Base-by-base conservation (phyloP, 2,797 vertebrate species). In the Nannoperca australis region DNA sequence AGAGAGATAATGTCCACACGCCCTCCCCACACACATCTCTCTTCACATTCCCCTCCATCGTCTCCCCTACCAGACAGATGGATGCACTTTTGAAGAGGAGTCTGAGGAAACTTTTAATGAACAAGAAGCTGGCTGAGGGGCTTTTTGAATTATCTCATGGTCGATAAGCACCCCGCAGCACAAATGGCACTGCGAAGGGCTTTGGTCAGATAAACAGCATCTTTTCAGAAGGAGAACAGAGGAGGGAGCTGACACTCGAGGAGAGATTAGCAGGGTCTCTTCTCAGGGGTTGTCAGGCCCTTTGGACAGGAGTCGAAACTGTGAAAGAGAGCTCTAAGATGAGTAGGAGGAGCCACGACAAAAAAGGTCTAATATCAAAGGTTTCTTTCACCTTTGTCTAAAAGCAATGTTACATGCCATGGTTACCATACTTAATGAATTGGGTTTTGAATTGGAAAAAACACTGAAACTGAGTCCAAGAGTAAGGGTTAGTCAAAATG, bases 101-200 rank as follows among this genome's bases (percentile, higher is more conserved):
- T 83, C 87, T 20, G 67, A 87, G 87, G 92, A 93, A 94, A 94
- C 92, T 93, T 94, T 93, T 92, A 94, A 95, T 93, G 92, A 94
- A 95, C 89, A 91, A 88, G 88, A 85, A 70, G 82, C 83, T 64
- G 78, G 78, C 87, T 81, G 87, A 90, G 89, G 86, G 85, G 71
- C 86, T 89, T 92, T 92, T 79, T 89, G 87, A 92, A 93, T 94
- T 91, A 93, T 91, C 92, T 92, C 82, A 82, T 76, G 91, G 92
- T 93, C 85, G 85, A 94, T 93, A 94, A 91, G 87, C 88, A 85
- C 85, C 91, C 87, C 78, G 73, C 80, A 78, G 88, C 47, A 58
- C 87, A 91, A 92, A 90, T 91, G 91, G 89, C 86, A 88, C 81
- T n/a, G 79, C 30, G 61, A 67, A 89, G 83, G 88, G 80, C 89